A percentile compares a stretch with the other conserved stretches of the same genome.
Evolutionary conservation across 2,113 vertebrate genomes (phyloP).

Genomic region (Bubo bubo): DNA sequence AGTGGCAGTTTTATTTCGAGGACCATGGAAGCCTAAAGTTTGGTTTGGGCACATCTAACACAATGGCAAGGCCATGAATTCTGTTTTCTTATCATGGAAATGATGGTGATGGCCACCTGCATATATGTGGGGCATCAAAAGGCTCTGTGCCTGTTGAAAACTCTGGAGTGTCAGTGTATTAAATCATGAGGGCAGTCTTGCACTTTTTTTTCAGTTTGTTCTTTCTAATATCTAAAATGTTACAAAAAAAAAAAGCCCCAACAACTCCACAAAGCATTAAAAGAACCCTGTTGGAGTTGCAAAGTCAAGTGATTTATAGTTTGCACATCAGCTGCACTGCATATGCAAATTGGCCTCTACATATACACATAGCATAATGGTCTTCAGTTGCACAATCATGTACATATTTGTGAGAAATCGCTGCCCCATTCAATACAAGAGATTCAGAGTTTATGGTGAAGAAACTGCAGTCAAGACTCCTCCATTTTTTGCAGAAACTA

Average conservation of each 20-base stretch:
- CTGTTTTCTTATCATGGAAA: not conserved
- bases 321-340: not conserved
- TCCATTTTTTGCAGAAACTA: not conserved
- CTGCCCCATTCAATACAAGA: not conserved
- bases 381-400: not conserved
- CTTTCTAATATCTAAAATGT: not conserved
- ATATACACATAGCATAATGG: not conserved
- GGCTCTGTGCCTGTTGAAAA: rapidly evolving
- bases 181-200: not conserved
- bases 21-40: not conserved
- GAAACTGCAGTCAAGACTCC: not conserved
- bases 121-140: not conserved
- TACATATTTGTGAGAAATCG: not conserved
- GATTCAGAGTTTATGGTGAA: not conserved
- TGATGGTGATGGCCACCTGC: not conserved
- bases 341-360: not conserved
- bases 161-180: not conserved
- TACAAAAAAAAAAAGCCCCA: too few relatives aligned
- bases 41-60: not conserved
- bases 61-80: not conserved
- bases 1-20: not conserved
- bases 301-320: not conserved
- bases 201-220: not conserved
- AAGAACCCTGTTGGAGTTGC: not conserved
- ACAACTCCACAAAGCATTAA: not conserved